phyloP scores from a whole-genome alignment of 1,140 invertebrate genomes.

The Drosophila funebris region DNA sequence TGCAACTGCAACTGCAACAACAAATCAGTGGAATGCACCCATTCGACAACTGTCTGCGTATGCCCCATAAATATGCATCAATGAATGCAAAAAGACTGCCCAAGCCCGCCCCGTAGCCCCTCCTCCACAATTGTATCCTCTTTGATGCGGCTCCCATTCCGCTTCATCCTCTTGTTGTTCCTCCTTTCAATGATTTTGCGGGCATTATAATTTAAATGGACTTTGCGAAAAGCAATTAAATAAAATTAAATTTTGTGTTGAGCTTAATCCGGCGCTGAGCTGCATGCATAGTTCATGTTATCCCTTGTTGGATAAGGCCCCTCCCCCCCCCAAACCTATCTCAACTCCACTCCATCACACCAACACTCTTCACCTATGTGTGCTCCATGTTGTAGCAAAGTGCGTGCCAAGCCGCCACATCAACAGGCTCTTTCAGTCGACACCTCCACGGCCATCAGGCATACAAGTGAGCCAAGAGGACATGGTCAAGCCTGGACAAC shows the following conservation, averaged over 20 bases:
- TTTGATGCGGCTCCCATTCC: background rate
- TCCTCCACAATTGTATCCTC: background rate
- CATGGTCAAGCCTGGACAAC: constrained; percentile 12
- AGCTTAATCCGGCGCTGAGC: constrained; percentile 70
- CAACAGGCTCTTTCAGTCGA: constrained; percentile 56
- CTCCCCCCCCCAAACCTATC: background rate
- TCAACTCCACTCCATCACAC: background rate
- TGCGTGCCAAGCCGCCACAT: constrained; percentile 48
- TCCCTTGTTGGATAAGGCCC: constrained; percentile 50
- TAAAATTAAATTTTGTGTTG: constrained; percentile 76
- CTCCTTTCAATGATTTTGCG: constrained; percentile 38
- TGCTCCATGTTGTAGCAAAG: constrained; percentile 31
- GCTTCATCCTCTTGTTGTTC: background rate
- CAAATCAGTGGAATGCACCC: constrained; percentile 73
- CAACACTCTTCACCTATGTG: constrained; percentile 46
- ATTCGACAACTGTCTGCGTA: constrained; percentile 71
- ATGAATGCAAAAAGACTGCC: constrained; percentile 10
- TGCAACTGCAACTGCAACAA: constrained; percentile 41
- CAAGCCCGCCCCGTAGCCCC: background rate
- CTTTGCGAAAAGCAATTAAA: constrained; percentile 80
- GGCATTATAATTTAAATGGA: constrained; percentile 81
- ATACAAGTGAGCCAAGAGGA: constrained; percentile 53
- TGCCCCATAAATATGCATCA: constrained; percentile 77
- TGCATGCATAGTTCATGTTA: constrained; percentile 78
- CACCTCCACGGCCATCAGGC: constrained; percentile 44